A percentile compares a stretch with the other conserved stretches of the same genome.
Conservation (phyloP, 2,888 invertebrate species). For the Lasioglossum leucozonium region DNA sequence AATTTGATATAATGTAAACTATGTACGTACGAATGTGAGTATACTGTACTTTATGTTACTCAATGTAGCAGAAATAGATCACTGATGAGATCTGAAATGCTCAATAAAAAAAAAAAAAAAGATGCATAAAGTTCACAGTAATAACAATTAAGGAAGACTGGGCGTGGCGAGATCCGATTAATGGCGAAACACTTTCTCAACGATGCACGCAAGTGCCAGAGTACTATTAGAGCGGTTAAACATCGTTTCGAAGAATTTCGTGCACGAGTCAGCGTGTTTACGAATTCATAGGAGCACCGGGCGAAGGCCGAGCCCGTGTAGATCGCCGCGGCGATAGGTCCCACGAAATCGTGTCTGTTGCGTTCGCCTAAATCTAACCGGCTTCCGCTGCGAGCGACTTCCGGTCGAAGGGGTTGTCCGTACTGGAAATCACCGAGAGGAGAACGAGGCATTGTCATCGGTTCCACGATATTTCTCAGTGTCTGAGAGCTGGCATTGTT, state of each 20-base stretch:
- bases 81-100: no score
- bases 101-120: no score
- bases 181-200: neutral
- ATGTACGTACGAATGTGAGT: no score
- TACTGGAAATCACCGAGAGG: slow-evolving; percentile 48
- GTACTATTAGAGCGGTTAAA: slow-evolving; percentile 11
- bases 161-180: neutral
- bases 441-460: slow-evolving; percentile 48
- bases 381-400: slow-evolving; percentile 80
- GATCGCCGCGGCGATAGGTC: slow-evolving; percentile 68
- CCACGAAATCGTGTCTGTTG: slow-evolving; percentile 77
- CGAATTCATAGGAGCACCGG: slow-evolving; percentile 48
- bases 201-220: neutral
- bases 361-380: slow-evolving; percentile 77
- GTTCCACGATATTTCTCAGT: slow-evolving; percentile 46
- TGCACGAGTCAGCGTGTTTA: slow-evolving; percentile 29
- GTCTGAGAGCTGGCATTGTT: slow-evolving; percentile 48
- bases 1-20: no score
- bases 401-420: slow-evolving; percentile 77
- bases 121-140: neutral
- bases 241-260: slow-evolving; percentile 30
- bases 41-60: no score
- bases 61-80: no score
- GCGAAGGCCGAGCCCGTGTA: slow-evolving; percentile 49
- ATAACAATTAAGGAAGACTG: slow-evolving; percentile 46